Base-by-base conservation (phyloP, 2,888 invertebrate genomes). In the Limenitis camilla region DNA sequence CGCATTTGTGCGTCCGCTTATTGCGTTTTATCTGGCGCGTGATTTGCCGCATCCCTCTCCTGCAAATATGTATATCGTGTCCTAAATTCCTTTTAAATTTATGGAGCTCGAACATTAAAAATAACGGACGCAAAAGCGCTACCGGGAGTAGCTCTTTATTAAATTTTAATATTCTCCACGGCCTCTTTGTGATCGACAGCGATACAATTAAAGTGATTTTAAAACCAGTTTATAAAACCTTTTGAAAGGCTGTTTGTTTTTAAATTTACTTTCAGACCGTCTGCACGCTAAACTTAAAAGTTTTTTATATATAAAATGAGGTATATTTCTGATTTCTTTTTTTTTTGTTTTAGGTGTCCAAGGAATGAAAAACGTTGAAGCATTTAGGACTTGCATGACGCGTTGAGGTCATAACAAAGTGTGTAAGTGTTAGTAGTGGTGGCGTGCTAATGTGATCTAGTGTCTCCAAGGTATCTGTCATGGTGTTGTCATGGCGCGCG, bases 401-500 rank as follows among this genome's bases (percentile, higher is more conserved):
- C 42, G 49, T 49, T 52, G 39, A 42, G 33, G 41, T 40, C 39
- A 48, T 44, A 48, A 40, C 49, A 40, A 41, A 32, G 59, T 35
- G 54, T 51, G 36, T 45, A 35, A 35, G 56, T 55, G 52, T 40
- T 32, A n/a, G 10, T 31, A 38, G 8, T 42, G 36, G 44, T 45
- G 45, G 29, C 35, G 57, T 55, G 49, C 59, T 59, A 43, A 57
- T 55, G 53, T 74, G 76, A 72, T 68, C 59, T 65, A 61, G 58
- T 52, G 39, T 58, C 46, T 57, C 41, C 56, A 55, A 65, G 60
- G 52, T 61, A 54, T 63, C 67, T 76, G 82, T 70, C 71, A 84
- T 82, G 84, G 77, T 81, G 76, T 61, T 65, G 74, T 69, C 77
- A 81, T 84, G 84, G 83, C 81, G 80, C 59, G 61, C 61, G 66